Base-by-base conservation (phyloP, 1,140 invertebrate species). In the Diorhabda sublineata region DNA sequence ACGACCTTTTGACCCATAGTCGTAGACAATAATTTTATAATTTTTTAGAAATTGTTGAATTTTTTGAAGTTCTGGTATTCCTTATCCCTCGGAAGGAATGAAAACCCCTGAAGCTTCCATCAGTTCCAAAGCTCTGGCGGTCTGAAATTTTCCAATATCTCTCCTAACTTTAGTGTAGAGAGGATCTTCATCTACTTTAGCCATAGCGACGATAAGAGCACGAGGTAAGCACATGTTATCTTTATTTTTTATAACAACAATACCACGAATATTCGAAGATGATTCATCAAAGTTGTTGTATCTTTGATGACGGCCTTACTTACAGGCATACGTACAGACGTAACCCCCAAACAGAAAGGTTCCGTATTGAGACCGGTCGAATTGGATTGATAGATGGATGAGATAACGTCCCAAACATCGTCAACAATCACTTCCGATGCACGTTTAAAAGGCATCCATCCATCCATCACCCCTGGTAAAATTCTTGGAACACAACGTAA, bases 201-300 rank as follows among this genome's bases (percentile, higher is more conserved):
- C 67, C 4, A 47, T 68, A 5, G 67, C 61, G 3, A 68, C 61
- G 9, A 63, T 43, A 4, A 68, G 42, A 43, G 67, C 26, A 26
- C 26, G 26, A 26, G 26, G 1, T 26, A 26, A 26, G 26, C 26
- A 26, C 26, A 26, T 26, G 42, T 67, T 67, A 45, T 67, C 66
- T 45, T 67, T 8, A 6, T 67, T 61, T 0, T 61, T 61, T n/a
- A 59, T 58, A 9, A 8, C 5, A 11, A 58, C 42, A n/a, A 45
- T 42, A 59, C 57, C 43, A 5, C 42, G 41, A 4, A 5, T 4
- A 56, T 11, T 43, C 8, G 42, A 58, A 58, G 44, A 41, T 59
- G 5, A 3, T 62, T 41, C 41, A 44, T 3, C 44, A 42, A 43
- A 8, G 26, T n/a, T 9, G 61, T 42, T n/a, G 9, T 43, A 26